Conservation (phyloP, 2,113 vertebrate species). For the Vombatus ursinus region DNA sequence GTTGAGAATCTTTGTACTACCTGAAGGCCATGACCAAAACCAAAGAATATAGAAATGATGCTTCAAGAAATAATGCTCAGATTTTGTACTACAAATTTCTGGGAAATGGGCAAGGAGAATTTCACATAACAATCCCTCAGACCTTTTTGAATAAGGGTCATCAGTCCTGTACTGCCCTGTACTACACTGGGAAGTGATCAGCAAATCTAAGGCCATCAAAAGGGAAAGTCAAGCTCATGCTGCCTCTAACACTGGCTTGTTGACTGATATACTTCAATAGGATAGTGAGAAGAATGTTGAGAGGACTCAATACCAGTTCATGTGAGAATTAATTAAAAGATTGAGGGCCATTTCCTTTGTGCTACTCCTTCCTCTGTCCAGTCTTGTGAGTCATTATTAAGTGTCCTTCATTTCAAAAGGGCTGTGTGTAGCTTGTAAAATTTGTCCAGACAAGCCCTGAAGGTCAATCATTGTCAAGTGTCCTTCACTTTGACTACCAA, state of each 20-base stretch:
- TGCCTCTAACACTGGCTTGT: neutral
- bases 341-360: too few species aligned
- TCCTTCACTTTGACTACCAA: neutral
- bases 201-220: neutral
- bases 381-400: neutral
- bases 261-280: neutral
- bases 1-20: too few species aligned
- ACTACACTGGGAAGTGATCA: neutral
- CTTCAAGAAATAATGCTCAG: too few species aligned
- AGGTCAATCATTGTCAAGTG: neutral
- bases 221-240: neutral
- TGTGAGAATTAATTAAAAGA: neutral
- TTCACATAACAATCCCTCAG: too few species aligned
- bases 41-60: too few species aligned
- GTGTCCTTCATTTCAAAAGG: neutral
- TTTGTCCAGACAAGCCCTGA: neutral
- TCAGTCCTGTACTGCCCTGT: neutral
- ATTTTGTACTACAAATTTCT: too few species aligned
- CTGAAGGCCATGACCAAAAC: too few species aligned
- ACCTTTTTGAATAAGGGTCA: too few species aligned
- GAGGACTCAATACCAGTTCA: neutral
- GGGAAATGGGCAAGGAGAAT: too few species aligned
- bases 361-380: too few species aligned
- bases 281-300: neutral
- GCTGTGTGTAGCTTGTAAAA: neutral